Percentiles rank a stretch among this genome's conserved stretches.
Conservation (phyloP, 2,888 invertebrate genomes). For the Hemithea aestivaria region DNA sequence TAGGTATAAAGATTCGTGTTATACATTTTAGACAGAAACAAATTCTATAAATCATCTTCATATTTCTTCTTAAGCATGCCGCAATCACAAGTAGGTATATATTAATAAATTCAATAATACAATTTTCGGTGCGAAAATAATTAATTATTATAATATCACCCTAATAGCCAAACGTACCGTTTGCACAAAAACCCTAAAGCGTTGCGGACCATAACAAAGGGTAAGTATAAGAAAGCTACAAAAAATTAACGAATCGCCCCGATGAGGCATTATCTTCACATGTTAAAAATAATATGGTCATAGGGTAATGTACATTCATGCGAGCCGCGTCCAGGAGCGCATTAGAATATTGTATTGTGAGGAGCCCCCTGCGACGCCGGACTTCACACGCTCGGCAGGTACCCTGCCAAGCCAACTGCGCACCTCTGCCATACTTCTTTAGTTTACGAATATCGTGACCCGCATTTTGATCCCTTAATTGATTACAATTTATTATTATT, state of each 20-base stretch:
- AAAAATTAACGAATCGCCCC: slow-evolving; percentile 78
- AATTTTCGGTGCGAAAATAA: slow-evolving; percentile 26
- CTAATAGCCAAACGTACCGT: slow-evolving; percentile 65
- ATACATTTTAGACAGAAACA: no score
- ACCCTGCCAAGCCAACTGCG: slow-evolving; percentile 29
- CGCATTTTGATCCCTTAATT: slow-evolving; percentile 25
- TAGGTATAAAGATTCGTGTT: no score
- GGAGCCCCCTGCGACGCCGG: slow-evolving; percentile 63
- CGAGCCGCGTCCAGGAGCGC: slow-evolving; percentile 74
- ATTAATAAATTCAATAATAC: no score
- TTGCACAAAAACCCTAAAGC: slow-evolving; percentile 74
- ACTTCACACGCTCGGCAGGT: slow-evolving; percentile 75
- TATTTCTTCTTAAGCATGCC: no score
- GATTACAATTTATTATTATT: slow-evolving; percentile 7
- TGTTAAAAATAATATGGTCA: slow-evolving; percentile 78
- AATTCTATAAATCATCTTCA: no score
- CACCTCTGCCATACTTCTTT: slow-evolving; percentile 20
- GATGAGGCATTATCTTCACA: slow-evolving; percentile 77
- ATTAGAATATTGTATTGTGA: slow-evolving; percentile 72
- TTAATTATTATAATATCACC: slow-evolving; percentile 45
- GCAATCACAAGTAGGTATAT: no score
- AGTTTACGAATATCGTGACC: slow-evolving; percentile 22
- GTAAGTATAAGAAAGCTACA: slow-evolving; percentile 65
- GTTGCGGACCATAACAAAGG: slow-evolving; percentile 68
- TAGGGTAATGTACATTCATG: slow-evolving; percentile 76